Base-by-base conservation (phyloP, 2,113 vertebrate species). In the Hiodon alosoides region DNA sequence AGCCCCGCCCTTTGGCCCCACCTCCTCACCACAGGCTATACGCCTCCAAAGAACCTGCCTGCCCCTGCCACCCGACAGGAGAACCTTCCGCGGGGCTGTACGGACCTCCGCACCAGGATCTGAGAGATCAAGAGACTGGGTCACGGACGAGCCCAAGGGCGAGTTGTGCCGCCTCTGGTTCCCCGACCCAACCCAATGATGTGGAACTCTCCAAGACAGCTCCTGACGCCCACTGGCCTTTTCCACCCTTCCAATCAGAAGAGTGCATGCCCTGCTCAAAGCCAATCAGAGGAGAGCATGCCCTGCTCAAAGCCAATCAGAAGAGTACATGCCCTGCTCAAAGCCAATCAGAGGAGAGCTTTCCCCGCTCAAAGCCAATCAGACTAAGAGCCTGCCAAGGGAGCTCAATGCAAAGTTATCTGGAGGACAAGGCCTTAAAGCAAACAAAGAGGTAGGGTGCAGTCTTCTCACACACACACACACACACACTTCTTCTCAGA, bases 71-170 rank as follows among this genome's bases (percentile, higher is more conserved):
- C 16, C 83, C 81, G 67, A 72, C 79, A 0, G 81, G 86, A 67
- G 89, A 86, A 77, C 75, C 86, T 68, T 81, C 86, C 0, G 70
- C 93, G 68, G 82, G 93, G 72, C 82, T 92, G 57, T 88, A 92
- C 16, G 76, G 86, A 89, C 50, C 87, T 89, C 0, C 82, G 79
- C 72, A 68, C 69, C 77, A 81, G 0, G 79, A 76, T n/a, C 85
- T 84, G 62, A n/a, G n/a, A n/a, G n/a, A 86, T 85, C 86, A 85
- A 3, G 93, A 95, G 68, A 85, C 90, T 54, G 88, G 89, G 10
- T 92, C 90, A 50, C 92, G 95, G 73, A 92, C 93, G 85, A 98
- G 97, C 78, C 97, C 97, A 0, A 91, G 93, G 0, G 94, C 92
- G 0, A 96, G 94, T 9, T 96, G 93, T 0, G 94, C 95, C 0